Evolutionary conservation across 2,888 invertebrate genomes (phyloP).

Genomic region (Idaea biselata): DNA sequence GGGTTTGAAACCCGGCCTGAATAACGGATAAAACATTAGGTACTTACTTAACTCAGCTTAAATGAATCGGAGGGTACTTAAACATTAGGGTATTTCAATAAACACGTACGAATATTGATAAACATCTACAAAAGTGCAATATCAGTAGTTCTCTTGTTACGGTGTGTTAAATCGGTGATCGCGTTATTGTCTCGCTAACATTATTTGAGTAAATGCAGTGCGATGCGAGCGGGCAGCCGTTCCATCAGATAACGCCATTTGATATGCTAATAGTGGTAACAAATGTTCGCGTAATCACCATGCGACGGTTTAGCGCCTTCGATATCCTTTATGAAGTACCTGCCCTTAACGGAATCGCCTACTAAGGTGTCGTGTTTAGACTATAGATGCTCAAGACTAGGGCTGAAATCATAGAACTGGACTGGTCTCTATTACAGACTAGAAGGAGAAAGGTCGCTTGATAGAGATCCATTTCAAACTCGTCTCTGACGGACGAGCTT

Average conservation of each 20-base stretch:
- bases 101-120: constrained; percentile 29
- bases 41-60: too few species aligned
- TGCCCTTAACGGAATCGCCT: background rate
- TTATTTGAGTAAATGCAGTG: constrained; percentile 35
- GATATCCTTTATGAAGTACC: constrained; percentile 32
- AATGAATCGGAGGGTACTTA: background rate
- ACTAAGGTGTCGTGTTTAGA: background rate
- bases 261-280: constrained; percentile 72
- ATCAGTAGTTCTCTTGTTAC: constrained; percentile 46
- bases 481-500: too few species aligned
- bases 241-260: constrained; percentile 72
- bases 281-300: constrained; percentile 70
- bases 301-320: constrained; percentile 61
- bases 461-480: too few species aligned
- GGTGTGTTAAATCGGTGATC: constrained; percentile 46
- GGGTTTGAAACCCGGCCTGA: too few species aligned
- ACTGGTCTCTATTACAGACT: too few species aligned
- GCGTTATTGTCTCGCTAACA: constrained; percentile 59
- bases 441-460: too few species aligned
- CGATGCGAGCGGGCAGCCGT: constrained; percentile 49
- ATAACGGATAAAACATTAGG: too few species aligned
- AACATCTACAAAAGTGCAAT: constrained; percentile 31
- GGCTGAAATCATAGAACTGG: too few species aligned
- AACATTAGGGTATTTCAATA: constrained; percentile 5
- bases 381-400: background rate